Base-by-base conservation (phyloP, 2,113 vertebrate genomes). In the Chaenogobius annularis region DNA sequence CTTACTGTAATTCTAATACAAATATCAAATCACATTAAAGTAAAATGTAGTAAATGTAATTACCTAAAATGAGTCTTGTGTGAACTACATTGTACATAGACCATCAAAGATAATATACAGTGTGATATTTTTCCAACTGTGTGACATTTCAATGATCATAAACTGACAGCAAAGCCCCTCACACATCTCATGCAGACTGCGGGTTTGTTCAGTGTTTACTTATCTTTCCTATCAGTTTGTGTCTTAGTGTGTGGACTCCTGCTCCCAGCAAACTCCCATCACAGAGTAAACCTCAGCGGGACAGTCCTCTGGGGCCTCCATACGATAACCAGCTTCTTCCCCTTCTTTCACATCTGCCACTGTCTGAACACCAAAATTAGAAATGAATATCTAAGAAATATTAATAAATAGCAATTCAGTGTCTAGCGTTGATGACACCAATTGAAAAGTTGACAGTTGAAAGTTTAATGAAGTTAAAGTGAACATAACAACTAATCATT, bases 261-360 rank as follows among this genome's bases (percentile, higher is more conserved):
- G 61, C 62, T 96, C 94, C 97, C 97, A 98, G 94, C 97, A 98
- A 81, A 91, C 83, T 76, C 14, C 92, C 96, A 98, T 98, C 35
- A 98, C 81, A 20, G 81, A 11, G 23, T 95, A 96, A 75, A 96
- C 0, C 0, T 81, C 7, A 0, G 92, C 84, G 0, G 94, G 96
- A 75, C 96, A 97, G 65, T 93, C 91, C 40, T 95, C 95, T 0
- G 96, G 96, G 47, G 94, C 22, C 59, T 95, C 95, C 96, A 98
- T 98, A 63, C 95, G 94, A 86, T 97, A 96, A 0, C 96, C 97
- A 55, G 87, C 88, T 81, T 95, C 94, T 88, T 98, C 92, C 5
- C 63, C 82, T 78, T 95, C 94, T 0, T 88, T 92, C 77, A 98
- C 95, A 47, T 98, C 95, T 66, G 90, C 93, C 82, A 98, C 84